phyloP scores from a whole-genome alignment of 30 jellyfish, hydroid and myxozoan genomes.

The Pelagia noctiluca region DNA sequence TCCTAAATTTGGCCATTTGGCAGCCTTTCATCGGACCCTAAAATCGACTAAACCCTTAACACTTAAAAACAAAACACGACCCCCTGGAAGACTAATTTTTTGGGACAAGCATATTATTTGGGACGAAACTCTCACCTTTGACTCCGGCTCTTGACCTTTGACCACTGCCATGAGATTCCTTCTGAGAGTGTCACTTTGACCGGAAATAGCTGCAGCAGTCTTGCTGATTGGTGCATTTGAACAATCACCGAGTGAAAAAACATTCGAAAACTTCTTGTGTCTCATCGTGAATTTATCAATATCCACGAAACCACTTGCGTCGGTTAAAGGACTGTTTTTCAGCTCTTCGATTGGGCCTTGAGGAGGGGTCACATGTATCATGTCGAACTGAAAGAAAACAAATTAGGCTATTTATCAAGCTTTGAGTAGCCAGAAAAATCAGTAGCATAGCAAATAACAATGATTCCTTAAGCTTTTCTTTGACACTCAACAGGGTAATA shows the following conservation, averaged over 20 bases:
- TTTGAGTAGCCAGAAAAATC: background rate
- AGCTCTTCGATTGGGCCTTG: slow-evolving; percentile 90
- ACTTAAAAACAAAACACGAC: background rate
- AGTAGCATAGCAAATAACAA: no score
- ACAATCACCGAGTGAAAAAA: slow-evolving; percentile 90
- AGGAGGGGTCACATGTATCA: slow-evolving; percentile 98
- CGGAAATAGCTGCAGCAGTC: slow-evolving; percentile 96
- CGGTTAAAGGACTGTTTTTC: slow-evolving; percentile 67
- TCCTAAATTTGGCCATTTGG: no score
- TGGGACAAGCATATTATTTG: background rate
- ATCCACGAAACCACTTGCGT: slow-evolving; percentile 91
- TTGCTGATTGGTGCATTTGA: slow-evolving; percentile 89
- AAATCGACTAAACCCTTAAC: background rate
- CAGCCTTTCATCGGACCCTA: no score
- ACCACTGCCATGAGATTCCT: slow-evolving; percentile 66
- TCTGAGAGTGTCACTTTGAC: slow-evolving; percentile 75
- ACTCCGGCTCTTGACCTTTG: slow-evolving; percentile 64
- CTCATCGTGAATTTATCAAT: slow-evolving; percentile 75
- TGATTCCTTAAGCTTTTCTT: no score
- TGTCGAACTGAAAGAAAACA: slow-evolving; percentile 74
- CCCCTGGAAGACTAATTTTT: background rate
- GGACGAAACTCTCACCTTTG: slow-evolving; percentile 72
- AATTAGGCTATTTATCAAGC: background rate
- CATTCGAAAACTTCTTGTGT: slow-evolving; percentile 72
- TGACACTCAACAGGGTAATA: no score